A percentile compares a stretch with the other conserved stretches of the same genome.
Evolutionary conservation across 2,113 vertebrate species (phyloP).

Genomic region (Diadophis punctatus): DNA sequence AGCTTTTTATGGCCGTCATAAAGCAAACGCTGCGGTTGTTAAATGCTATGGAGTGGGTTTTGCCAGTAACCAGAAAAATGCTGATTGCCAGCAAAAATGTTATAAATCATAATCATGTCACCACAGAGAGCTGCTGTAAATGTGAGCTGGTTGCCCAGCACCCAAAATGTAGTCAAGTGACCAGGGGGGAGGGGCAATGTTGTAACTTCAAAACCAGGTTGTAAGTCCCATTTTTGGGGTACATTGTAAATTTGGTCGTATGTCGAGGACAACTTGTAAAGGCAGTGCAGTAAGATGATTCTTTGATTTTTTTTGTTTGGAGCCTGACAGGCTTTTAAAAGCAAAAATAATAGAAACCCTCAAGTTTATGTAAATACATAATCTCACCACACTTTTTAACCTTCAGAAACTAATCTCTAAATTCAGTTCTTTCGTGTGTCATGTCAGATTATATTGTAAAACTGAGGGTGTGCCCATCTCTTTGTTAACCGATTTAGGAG

Average conservation of each 20-base stretch:
- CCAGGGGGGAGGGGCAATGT: rapidly evolving
- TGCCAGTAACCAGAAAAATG: neutral
- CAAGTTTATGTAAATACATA: neutral
- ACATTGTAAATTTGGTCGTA: neutral
- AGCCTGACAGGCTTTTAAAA: neutral
- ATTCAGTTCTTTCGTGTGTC: neutral
- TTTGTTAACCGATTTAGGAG: neutral
- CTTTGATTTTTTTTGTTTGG: neutral
- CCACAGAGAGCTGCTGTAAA: neutral
- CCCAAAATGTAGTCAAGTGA: neutral
- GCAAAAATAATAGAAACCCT: neutral
- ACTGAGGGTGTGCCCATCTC: neutral
- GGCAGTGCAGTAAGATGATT: neutral
- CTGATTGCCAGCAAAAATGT: neutral
- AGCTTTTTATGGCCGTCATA: neutral
- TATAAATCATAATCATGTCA: neutral
- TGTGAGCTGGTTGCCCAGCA: neutral
- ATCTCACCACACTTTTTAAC: neutral
- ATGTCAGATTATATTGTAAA: neutral
- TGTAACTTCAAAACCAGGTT: neutral
- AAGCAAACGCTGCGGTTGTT: neutral
- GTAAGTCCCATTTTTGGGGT: neutral
- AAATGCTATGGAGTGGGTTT: neutral
- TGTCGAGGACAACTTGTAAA: neutral
- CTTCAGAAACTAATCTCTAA: neutral